Conservation (phyloP, 92 coral and sea anemone genomes). For the Muricea muricata region DNA sequence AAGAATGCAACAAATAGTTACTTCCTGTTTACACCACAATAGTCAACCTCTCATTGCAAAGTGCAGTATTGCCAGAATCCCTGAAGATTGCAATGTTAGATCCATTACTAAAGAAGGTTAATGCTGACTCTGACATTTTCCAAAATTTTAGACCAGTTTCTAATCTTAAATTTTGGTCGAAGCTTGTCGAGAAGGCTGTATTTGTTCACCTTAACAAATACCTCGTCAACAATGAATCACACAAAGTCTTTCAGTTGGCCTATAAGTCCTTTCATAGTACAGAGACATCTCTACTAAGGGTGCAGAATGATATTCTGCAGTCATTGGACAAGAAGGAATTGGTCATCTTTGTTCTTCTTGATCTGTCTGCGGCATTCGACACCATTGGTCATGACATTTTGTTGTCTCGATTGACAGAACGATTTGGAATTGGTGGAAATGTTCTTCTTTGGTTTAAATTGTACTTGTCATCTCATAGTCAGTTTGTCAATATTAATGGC, state of each 20-base stretch:
- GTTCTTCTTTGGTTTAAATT: no score
- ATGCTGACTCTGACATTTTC: no score
- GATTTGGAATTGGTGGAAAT: constrained; percentile 55
- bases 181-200: no score
- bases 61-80: constrained; percentile 21
- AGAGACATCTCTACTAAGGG: no score
- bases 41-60: constrained; percentile 38
- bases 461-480: no score
- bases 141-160: no score
- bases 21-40: constrained; percentile 23
- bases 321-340: constrained; percentile 30
- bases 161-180: constrained; percentile 53
- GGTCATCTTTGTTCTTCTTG: background rate
- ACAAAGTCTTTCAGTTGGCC: constrained; percentile 26
- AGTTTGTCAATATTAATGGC: no score
- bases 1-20: constrained; percentile 19
- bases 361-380: no score
- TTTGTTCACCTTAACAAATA: constrained; percentile 41
- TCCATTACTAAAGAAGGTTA: constrained; percentile 53
- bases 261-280: constrained; percentile 11
- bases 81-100: constrained; percentile 49
- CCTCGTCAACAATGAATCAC: background rate
- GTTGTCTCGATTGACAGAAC: constrained; percentile 35
- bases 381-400: constrained; percentile 42
- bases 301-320: constrained; percentile 46